These are phyloP conservation scores for Sander vitreus DNA, from an alignment of 2,113 vertebrate species.

Conservation along the genomic window DNA sequence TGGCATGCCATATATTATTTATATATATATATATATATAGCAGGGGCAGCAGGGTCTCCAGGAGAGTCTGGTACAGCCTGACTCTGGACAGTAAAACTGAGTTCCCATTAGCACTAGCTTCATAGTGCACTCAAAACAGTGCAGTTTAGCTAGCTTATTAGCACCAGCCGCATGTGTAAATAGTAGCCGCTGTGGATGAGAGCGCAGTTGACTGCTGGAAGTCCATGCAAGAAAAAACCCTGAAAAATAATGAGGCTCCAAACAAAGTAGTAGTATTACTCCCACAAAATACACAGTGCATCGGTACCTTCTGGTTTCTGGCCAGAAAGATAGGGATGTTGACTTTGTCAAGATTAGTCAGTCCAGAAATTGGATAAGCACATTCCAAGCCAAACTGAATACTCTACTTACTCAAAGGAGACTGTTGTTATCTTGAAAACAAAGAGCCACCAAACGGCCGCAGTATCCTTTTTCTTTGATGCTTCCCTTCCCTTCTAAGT, in stretches of 20 bases:
- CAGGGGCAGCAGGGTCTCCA: no score
- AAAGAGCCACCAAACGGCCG: slow-evolving; percentile 9
- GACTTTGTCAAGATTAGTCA: slow-evolving; percentile 58
- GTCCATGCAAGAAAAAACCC: no score
- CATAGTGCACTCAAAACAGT: no score
- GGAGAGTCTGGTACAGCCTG: no score
- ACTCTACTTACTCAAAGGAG: slow-evolving; percentile 11
- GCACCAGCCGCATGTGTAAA: no score
- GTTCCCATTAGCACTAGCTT: no score
- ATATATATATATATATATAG: no score
- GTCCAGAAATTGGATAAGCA: slow-evolving; percentile 45
- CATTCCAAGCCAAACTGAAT: slow-evolving; percentile 40
- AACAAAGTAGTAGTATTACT: not conserved
- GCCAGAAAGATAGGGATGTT: slow-evolving; percentile 63
- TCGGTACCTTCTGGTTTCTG: slow-evolving; percentile 19
- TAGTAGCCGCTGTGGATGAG: no score
- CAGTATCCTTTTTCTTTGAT: not conserved
- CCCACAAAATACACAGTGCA: slow-evolving; percentile 11
- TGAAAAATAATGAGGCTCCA: slow-evolving; percentile 5
- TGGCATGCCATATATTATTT: no score
- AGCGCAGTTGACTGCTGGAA: no score
- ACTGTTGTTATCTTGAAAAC: not conserved
- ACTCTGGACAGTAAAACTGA: no score
- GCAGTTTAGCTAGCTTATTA: no score
- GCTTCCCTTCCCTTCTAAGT: not conserved